phyloP scores from a whole-genome alignment of 2,797 vertebrate genomes.

The Uromys caudimaculatus region DNA sequence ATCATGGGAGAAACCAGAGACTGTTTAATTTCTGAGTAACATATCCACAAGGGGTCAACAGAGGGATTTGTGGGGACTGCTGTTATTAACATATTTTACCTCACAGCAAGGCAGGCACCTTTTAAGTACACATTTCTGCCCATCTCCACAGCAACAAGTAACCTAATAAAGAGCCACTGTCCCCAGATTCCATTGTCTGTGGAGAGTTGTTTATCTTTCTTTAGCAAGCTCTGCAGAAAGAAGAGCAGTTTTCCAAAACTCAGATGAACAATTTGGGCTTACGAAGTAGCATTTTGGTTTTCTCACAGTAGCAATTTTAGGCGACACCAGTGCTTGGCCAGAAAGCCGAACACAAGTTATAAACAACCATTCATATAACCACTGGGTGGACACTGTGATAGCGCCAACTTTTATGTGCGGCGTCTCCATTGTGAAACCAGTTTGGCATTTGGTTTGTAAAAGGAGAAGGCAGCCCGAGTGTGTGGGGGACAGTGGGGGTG shows the following conservation, averaged over 20 bases:
- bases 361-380: constrained; percentile 88
- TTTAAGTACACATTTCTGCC: constrained; percentile 38
- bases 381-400: constrained; percentile 84
- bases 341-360: constrained; percentile 85
- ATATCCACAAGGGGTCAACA: constrained; percentile 39
- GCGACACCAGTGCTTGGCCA: constrained; percentile 85
- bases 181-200: constrained; percentile 69
- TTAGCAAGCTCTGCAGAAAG: constrained; percentile 82
- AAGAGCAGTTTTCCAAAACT: constrained; percentile 78
- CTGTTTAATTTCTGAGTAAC: constrained; percentile 51
- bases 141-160: constrained; percentile 39
- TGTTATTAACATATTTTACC: constrained; percentile 49
- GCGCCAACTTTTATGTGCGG: constrained; percentile 83
- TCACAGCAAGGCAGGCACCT: constrained; percentile 10
- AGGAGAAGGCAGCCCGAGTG: constrained; percentile 81
- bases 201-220: constrained; percentile 77
- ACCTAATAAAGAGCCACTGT: constrained; percentile 56
- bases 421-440: constrained; percentile 84
- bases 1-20: constrained; percentile 31
- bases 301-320: constrained; percentile 89
- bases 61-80: background rate
- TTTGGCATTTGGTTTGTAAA: constrained; percentile 82
- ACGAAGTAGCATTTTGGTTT: constrained; percentile 85
- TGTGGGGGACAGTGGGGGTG: background rate
- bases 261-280: constrained; percentile 84